Percentiles rank a stretch among this genome's conserved stretches.
These are phyloP conservation scores for Watsonalla cultraria DNA, from an alignment of 2,888 invertebrate genomes.

Conservation along the genomic window DNA sequence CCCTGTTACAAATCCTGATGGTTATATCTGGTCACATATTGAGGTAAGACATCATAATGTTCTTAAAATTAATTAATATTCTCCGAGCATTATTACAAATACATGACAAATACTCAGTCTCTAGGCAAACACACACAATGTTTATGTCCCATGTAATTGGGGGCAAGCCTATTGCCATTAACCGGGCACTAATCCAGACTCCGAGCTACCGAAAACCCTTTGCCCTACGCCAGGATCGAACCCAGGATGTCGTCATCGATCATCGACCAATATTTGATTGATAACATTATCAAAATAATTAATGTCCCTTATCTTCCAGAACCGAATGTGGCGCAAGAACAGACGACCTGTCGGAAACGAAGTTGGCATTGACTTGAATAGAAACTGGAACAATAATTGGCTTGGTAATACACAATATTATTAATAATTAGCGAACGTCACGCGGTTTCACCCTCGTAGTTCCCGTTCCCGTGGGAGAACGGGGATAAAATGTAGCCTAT, in stretches of 20 bases:
- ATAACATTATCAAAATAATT: background rate
- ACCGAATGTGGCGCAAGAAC: conserved; percentile 84
- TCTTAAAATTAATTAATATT: background rate
- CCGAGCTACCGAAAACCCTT: background rate
- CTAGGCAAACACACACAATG: no score
- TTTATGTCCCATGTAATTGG: no score
- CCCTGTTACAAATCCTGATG: conserved; percentile 86
- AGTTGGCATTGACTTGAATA: conserved; percentile 83
- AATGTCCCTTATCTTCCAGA: conserved; percentile 68
- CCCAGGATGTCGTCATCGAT: no score
- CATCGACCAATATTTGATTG: background rate
- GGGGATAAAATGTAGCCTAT: no score
- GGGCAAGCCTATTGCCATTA: no score
- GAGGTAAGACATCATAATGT: conserved; percentile 58
- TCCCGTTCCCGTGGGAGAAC: no score
- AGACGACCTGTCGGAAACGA: conserved; percentile 57
- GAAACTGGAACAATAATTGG: conserved; percentile 75
- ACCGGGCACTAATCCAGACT: no score
- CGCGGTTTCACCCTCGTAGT: no score
- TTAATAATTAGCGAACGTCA: no score
- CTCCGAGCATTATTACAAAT: no score
- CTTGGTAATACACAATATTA: conserved; percentile 48
- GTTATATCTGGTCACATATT: conserved; percentile 82
- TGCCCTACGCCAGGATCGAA: no score
- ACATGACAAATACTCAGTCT: background rate